Evolutionary conservation across 92 coral and sea anemone species (phyloP).

Genomic region (Paragorgia papillata): DNA sequence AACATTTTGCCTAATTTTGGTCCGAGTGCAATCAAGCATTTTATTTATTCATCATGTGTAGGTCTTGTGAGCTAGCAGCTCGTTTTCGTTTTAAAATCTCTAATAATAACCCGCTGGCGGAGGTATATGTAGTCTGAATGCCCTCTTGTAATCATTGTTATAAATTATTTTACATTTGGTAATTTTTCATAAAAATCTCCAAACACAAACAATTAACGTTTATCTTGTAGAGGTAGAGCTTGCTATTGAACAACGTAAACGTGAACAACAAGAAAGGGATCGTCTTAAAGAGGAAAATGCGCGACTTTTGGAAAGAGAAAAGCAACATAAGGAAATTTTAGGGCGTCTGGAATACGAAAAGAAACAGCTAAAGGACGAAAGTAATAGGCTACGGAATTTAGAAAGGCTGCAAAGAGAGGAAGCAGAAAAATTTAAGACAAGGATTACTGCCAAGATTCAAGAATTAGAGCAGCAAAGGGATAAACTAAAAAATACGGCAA

Average conservation of each 20-base stretch:
- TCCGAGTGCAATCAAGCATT: too few relatives aligned
- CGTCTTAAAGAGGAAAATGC: constrained; percentile 88
- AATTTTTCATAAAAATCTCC: too few relatives aligned
- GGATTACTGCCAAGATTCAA: constrained; percentile 89
- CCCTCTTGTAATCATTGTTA: too few relatives aligned
- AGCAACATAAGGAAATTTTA: constrained; percentile 84
- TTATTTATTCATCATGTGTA: too few relatives aligned
- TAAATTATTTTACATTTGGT: too few relatives aligned
- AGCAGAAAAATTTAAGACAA: constrained; percentile 85
- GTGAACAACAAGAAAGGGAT: constrained; percentile 93
- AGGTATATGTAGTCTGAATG: too few relatives aligned
- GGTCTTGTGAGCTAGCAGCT: too few relatives aligned
- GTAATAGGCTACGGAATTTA: constrained; percentile 75
- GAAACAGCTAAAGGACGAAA: constrained; percentile 84
- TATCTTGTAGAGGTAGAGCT: constrained; percentile 96
- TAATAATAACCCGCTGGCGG: too few relatives aligned
- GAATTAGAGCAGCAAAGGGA: constrained; percentile 88
- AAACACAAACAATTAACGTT: too few relatives aligned
- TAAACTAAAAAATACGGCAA: constrained; percentile 71
- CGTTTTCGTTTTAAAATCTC: too few relatives aligned
- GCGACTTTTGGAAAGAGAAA: constrained; percentile 79
- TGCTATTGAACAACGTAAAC: constrained; percentile 93
- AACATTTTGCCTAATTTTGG: too few relatives aligned
- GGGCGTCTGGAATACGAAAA: constrained; percentile 88
- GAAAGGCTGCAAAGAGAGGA: constrained; percentile 89